Percentiles rank a stretch among this genome's conserved stretches.
These are phyloP conservation scores for Struthidea cinerea DNA, from an alignment of 2,113 vertebrate species.

Conservation along the genomic window DNA sequence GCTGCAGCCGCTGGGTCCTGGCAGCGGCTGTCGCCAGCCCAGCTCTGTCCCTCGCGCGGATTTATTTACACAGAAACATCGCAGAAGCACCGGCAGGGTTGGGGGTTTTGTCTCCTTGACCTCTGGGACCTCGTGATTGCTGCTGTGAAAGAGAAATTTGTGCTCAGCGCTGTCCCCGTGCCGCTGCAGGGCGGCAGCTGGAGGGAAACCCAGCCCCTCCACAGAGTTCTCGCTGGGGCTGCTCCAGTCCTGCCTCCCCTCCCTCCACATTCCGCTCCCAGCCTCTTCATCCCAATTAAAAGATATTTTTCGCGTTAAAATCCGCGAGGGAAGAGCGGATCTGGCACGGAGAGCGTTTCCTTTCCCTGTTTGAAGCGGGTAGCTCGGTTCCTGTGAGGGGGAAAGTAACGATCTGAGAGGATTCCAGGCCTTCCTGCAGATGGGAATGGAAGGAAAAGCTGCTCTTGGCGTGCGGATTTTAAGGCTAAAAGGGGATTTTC, in stretches of 20 bases:
- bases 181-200: neutral
- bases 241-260: neutral
- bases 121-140: neutral
- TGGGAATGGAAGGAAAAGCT: neutral
- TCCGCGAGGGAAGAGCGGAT: neutral
- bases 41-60: no score
- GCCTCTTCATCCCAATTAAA: neutral
- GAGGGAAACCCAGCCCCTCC: neutral
- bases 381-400: neutral
- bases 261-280: neutral
- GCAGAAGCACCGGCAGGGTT: neutral
- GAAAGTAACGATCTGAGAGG: neutral
- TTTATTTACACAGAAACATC: no score
- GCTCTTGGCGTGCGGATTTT: neutral
- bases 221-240: neutral
- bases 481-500: neutral
- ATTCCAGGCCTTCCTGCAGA: neutral
- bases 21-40: no score
- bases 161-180: neutral
- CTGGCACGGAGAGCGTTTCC: fast-evolving
- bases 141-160: neutral
- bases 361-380: neutral
- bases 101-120: neutral
- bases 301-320: neutral
- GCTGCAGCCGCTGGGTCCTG: no score